Evolutionary conservation across 2,797 vertebrate species (phyloP).

Genomic region (Zalophus californianus): DNA sequence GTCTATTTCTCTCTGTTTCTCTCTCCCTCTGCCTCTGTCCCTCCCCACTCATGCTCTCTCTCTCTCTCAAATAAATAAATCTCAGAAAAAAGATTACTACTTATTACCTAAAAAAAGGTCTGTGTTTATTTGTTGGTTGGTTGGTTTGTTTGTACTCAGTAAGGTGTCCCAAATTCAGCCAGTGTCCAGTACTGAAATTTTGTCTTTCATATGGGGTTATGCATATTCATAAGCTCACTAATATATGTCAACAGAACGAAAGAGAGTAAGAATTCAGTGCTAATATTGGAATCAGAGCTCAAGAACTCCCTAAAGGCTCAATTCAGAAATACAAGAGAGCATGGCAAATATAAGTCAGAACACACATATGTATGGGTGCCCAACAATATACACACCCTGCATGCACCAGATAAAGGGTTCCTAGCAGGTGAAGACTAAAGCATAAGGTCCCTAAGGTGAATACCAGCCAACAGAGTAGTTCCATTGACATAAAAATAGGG

Average conservation of each 20-base stretch:
- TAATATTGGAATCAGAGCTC: not conserved
- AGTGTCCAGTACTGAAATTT: not conserved
- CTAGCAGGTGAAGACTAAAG: not conserved
- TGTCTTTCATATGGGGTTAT: not conserved
- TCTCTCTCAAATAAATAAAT: not conserved
- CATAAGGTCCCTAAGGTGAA: too few species aligned
- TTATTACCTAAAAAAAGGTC: not conserved
- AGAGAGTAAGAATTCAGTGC: not conserved
- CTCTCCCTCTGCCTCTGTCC: not conserved
- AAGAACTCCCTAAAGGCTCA: not conserved
- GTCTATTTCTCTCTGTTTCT: not conserved
- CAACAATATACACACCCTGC: not conserved
- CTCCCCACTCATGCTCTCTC: not conserved
- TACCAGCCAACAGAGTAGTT: not conserved
- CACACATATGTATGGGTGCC: not conserved
- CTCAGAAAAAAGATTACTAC: not conserved
- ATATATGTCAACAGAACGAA: not conserved
- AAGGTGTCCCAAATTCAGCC: not conserved
- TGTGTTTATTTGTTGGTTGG: not conserved
- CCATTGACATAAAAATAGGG: not conserved
- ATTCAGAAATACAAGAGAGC: not conserved
- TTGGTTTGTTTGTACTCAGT: not conserved
- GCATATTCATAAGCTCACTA: not conserved
- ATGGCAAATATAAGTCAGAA: not conserved
- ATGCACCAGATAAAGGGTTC: not conserved